Evolutionary conservation across 2,797 vertebrate species (phyloP).

Genomic region (Cirrhinus molitorella): DNA sequence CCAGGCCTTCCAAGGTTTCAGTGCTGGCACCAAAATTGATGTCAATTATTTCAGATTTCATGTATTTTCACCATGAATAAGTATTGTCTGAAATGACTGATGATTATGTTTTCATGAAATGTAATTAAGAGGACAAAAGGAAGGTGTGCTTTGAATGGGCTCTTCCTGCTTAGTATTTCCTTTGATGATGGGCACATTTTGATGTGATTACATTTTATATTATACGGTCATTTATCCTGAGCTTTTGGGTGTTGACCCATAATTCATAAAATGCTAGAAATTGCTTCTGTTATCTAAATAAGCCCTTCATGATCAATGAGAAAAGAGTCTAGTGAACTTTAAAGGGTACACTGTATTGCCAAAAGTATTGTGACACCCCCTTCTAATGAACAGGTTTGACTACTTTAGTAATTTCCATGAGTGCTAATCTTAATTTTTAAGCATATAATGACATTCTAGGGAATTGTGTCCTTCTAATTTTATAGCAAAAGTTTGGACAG

Average conservation of each 20-base stretch:
- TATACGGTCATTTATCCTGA: background rate
- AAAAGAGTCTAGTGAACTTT: background rate
- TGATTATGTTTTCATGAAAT: constrained; percentile 29
- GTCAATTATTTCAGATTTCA: constrained; percentile 31
- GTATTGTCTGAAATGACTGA: constrained; percentile 34
- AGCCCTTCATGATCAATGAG: background rate
- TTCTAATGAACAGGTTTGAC: too few relatives aligned
- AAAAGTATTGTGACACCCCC: too few relatives aligned
- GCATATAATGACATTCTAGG: too few relatives aligned
- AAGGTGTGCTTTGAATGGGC: constrained; percentile 18
- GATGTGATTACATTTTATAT: background rate
- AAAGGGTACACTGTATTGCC: background rate
- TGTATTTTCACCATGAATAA: constrained; percentile 1
- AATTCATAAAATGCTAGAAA: constrained; percentile 14
- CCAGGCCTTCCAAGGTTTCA: constrained; percentile 22
- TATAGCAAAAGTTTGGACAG: too few relatives aligned
- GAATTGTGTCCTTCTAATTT: too few relatives aligned
- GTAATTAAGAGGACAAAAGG: constrained; percentile 23
- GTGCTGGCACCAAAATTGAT: constrained; percentile 34
- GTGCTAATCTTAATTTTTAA: too few relatives aligned
- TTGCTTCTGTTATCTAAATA: background rate
- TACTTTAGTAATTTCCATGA: too few relatives aligned
- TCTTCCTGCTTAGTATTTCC: background rate
- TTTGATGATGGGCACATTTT: background rate
- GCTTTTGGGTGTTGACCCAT: too few relatives aligned